Conservation (phyloP, 2,797 vertebrate species). For the Neostethus bicornis region DNA sequence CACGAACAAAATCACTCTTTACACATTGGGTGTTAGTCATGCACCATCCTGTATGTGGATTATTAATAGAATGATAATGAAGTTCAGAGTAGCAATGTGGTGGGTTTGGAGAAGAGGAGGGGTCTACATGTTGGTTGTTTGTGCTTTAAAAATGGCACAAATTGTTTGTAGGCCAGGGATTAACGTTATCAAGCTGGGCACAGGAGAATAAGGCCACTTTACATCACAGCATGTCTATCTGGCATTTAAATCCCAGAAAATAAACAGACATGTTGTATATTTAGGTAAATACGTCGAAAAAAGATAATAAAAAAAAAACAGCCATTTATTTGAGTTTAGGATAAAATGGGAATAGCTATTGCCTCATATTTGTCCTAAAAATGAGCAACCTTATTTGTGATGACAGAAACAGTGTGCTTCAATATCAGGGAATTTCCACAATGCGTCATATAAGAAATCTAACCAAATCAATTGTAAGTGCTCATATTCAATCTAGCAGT, state of each 20-base stretch:
- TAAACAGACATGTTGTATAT: neutral
- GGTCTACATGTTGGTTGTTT: conserved; percentile 4
- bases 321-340: neutral
- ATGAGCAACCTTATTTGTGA: neutral
- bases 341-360: neutral
- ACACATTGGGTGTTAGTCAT: conserved; percentile 55
- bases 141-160: conserved; percentile 24
- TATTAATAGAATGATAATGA: conserved; percentile 51
- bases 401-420: neutral
- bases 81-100: conserved; percentile 22
- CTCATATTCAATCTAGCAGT: neutral
- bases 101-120: conserved; percentile 4
- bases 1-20: conserved; percentile 24
- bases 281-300: neutral
- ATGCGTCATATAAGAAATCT: neutral
- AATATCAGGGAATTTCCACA: neutral
- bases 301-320: no score
- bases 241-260: neutral
- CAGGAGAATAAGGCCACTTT: conserved; percentile 2
- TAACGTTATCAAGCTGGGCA: conserved; percentile 9
- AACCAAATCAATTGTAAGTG: neutral
- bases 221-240: neutral
- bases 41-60: conserved; percentile 42
- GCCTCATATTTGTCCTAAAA: neutral
- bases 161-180: conserved; percentile 14